phyloP scores from a whole-genome alignment of 2,888 invertebrate species.

The Metalampra italica region DNA sequence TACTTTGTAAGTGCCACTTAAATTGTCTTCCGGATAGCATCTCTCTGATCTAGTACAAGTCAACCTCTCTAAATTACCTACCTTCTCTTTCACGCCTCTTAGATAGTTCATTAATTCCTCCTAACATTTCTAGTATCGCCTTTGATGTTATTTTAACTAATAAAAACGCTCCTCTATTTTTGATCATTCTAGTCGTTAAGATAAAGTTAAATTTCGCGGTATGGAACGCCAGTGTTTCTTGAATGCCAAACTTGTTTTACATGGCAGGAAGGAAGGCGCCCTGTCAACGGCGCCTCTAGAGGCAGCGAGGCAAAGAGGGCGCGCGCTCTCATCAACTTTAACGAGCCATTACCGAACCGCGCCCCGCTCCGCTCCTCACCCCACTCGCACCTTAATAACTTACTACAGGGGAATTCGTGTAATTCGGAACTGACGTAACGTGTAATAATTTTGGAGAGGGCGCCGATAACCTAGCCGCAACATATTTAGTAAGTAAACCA shows the following conservation, averaged over 20 bases:
- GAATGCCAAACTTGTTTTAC: slow-evolving; percentile 37
- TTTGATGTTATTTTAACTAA: too few species aligned
- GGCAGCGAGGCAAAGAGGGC: slow-evolving; percentile 42
- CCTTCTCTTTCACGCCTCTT: background rate
- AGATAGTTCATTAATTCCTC: too few species aligned
- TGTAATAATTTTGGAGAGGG: slow-evolving; percentile 71
- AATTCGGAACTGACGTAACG: slow-evolving; percentile 69
- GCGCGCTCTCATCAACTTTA: slow-evolving; percentile 73
- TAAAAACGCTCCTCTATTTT: background rate
- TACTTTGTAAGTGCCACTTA: slow-evolving; percentile 18
- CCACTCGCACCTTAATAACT: slow-evolving; percentile 18
- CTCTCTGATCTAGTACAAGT: background rate
- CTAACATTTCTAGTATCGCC: too few species aligned
- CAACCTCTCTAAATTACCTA: too few species aligned
- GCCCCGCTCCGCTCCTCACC: slow-evolving; percentile 25
- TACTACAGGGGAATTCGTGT: slow-evolving; percentile 46
- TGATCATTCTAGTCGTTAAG: background rate
- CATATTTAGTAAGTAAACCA: slow-evolving; percentile 47
- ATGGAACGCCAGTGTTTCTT: slow-evolving; percentile 10
- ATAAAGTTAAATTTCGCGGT: background rate
- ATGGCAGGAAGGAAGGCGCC: slow-evolving; percentile 37
- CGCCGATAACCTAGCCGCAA: slow-evolving; percentile 65
- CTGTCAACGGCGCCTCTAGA: slow-evolving; percentile 36
- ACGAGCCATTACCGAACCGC: slow-evolving; percentile 66
- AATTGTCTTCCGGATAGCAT: slow-evolving; percentile 5